These are phyloP conservation scores for Cantharis flavilabris DNA, from an alignment of 2,888 invertebrate species.

Conservation along the genomic window DNA sequence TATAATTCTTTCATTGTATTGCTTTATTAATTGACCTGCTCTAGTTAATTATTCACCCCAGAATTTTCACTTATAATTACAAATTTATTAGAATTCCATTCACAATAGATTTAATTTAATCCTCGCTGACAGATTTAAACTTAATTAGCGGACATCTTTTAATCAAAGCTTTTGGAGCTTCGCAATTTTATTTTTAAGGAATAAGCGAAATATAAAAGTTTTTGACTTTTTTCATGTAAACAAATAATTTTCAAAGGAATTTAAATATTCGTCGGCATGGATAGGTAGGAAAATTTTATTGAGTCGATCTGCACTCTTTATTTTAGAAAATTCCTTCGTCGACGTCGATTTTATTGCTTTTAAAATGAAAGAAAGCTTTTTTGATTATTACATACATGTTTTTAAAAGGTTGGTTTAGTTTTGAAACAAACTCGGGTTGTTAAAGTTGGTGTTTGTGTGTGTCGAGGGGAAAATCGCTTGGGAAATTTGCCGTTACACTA, in stretches of 20 bases:
- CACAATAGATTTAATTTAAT: slow-evolving; percentile 11
- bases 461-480: neutral
- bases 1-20: neutral
- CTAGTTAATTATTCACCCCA: slow-evolving; percentile 1
- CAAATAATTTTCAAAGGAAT: neutral
- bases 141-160: slow-evolving; percentile 14
- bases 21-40: neutral
- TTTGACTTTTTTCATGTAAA: neutral
- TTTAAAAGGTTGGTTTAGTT: neutral
- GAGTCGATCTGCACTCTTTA: neutral
- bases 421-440: neutral
- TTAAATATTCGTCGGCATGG: neutral
- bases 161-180: neutral
- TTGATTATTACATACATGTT: neutral
- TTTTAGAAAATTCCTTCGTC: neutral
- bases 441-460: neutral
- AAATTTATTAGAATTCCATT: slow-evolving; percentile 16
- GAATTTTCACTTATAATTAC: slow-evolving; percentile 1
- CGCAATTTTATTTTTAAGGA: neutral
- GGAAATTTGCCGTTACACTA: slow-evolving; percentile 1
- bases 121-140: slow-evolving; percentile 10
- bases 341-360: neutral
- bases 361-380: neutral
- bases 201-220: neutral
- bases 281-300: neutral